Base-by-base conservation (phyloP, 2,888 invertebrate genomes). In the Ennomos quercinarius region DNA sequence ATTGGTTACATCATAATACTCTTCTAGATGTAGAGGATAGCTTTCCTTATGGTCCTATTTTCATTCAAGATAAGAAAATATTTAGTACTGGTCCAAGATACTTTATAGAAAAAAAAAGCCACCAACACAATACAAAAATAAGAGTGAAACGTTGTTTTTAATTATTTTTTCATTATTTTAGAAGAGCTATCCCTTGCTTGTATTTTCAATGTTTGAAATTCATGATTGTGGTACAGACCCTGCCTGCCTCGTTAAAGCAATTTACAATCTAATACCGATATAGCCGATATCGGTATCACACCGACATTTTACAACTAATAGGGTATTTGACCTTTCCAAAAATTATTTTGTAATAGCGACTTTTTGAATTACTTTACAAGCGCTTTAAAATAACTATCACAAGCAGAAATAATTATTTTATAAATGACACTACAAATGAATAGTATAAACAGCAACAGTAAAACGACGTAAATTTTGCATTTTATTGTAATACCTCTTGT, bases 241-340 rank as follows among this genome's bases (percentile, higher is more conserved):
- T 92, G 91, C 91, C 85, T 91, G 91, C 91, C 85, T 91, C 87
- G 88, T 90, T 89, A 84, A 91, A 91, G 91, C 90, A 81, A 89
- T 89, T 87, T 76, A 71, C 76, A 83, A 78, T 57, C 77, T 82
- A 79, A 60, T 50, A 55, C 50, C 60, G 36, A 60, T 46, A 51
- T 43, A 60, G 46, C 55, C 39, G 27, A 51, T 47, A 43, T 27
- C 47, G n/a, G 51, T 51, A 83, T 81, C 77, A 80, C 85, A 86
- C 69, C 77, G 76, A 84, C 85, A 86, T 82, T 82, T 80, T 75
- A 81, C 85, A 83, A 76, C 66, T 46, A 50, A 60, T 47, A 60
- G 60, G 47, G 39, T 69, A 70, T 67, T 68, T 55, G 63, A 70
- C 72, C 68, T 71, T 42, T 53, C 6, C 27, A 6, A 27, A 27